A percentile compares a stretch with the other conserved stretches of the same genome.
Conservation (phyloP, 2,113 vertebrate species). For the Poeciliopsis occidentalis region DNA sequence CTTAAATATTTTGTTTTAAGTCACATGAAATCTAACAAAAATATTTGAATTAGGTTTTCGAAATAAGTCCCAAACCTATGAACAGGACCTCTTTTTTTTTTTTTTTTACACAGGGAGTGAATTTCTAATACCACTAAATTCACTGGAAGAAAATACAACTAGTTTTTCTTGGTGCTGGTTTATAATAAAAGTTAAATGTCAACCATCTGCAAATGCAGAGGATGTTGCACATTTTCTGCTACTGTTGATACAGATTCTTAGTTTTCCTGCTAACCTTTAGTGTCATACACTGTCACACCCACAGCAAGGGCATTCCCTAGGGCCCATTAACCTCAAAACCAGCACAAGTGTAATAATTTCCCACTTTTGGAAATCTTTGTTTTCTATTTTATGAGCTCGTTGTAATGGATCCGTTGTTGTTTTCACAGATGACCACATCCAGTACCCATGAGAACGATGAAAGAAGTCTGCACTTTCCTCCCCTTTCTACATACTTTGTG, state of each 20-base stretch:
- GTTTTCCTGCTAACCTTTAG: slow-evolving; percentile 53
- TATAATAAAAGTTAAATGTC: slow-evolving; percentile 8
- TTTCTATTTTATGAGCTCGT: slow-evolving; percentile 9
- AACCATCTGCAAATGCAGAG: slow-evolving; percentile 12
- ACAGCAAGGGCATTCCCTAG: slow-evolving; percentile 29
- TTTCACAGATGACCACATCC: slow-evolving; percentile 81
- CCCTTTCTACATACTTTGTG: background rate
- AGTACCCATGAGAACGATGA: slow-evolving; percentile 58
- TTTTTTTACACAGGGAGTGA: background rate
- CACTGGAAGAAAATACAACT: background rate
- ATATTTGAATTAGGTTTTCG: background rate
- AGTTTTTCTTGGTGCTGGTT: background rate
- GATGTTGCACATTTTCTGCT: slow-evolving; percentile 43
- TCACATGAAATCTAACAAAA: background rate
- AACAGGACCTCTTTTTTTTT: background rate
- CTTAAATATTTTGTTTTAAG: background rate
- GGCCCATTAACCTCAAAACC: slow-evolving; percentile 11
- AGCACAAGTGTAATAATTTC: slow-evolving; percentile 33
- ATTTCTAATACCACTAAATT: background rate
- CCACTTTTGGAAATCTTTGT: slow-evolving; percentile 19
- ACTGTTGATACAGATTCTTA: slow-evolving; percentile 57
- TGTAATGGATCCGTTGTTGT: background rate
- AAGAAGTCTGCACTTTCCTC: slow-evolving; percentile 23
- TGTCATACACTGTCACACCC: slow-evolving; percentile 52
- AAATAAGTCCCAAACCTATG: background rate